Evolutionary conservation across 2,113 vertebrate species (phyloP).

Genomic region (Catharus minimus): DNA sequence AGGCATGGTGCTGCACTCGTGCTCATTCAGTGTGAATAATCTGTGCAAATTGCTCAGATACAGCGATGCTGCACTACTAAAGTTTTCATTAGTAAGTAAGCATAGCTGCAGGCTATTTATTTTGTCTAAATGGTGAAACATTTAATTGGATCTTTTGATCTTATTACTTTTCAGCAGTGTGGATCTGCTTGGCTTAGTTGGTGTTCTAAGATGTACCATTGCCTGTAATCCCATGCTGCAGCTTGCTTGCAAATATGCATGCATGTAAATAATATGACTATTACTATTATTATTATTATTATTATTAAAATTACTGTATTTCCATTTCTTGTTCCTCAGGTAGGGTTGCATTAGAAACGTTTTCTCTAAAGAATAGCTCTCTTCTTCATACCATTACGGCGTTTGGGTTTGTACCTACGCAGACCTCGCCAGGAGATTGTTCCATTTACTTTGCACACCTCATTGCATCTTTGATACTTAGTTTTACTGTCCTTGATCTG

Average conservation of each 20-base stretch:
- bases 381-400: rapidly evolving
- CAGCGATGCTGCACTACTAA: neutral
- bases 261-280: neutral
- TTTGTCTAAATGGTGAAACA: constrained; percentile 36
- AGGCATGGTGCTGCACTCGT: neutral
- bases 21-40: neutral
- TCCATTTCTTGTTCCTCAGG: neutral
- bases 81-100: constrained; percentile 45
- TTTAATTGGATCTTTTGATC: constrained; percentile 46
- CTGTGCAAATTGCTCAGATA: constrained; percentile 1
- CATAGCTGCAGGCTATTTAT: constrained; percentile 46
- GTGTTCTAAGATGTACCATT: neutral
- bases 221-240: neutral
- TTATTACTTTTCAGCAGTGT: constrained; percentile 17
- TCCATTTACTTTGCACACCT: neutral
- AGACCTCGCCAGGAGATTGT: neutral
- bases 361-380: neutral
- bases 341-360: neutral
- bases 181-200: neutral
- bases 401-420: rapidly evolving
- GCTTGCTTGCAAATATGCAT: neutral
- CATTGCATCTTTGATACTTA: neutral
- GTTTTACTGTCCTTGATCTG: neutral
- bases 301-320: neutral
- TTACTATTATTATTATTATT: neutral